Evolutionary conservation across 2,888 invertebrate genomes (phyloP), one percentile per base, ranked within the genome.

Genomic region (Melipona bicolor): DNA sequence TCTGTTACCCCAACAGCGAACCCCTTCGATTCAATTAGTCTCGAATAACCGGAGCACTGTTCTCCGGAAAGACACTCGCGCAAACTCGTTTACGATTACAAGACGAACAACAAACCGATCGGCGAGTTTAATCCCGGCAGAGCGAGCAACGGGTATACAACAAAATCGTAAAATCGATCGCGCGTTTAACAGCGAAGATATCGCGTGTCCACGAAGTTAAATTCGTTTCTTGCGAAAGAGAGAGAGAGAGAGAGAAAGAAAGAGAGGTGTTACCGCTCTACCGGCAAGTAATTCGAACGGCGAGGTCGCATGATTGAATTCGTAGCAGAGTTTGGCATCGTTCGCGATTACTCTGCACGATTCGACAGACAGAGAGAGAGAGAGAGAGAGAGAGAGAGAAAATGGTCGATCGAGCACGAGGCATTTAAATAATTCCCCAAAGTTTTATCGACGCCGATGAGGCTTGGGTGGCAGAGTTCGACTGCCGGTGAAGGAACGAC

Each of bases 351-450:
- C 50, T 77, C 50, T 19, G 65, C 65, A 69, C 50, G 56, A 84
- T 71, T 75, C 73, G 62, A 61, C 70, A n/a, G 43, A 32, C 15
- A 52, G n/a, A 0, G 43, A 43, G 43, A 11, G 43, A 43, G 36
- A 0, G 36, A 43, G 36, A 43, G 36, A 43, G 36, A 2, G 36
- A 43, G 36, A 43, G 36, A 2, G 32, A 32, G 32, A 4, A 2
- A 43, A 43, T 56, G 49, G 24, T 73, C 59, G 71, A 64, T 70
- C 62, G 71, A 62, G 64, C 19, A 74, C 56, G 21, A 67, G 69
- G 71, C 67, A 77, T 77, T 84, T 70, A 71, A 84, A 85, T 77
- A 84, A 80, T 79, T 68, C 74, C 36, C 62, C 43, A 70, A 80
- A 88, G 77, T 81, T 87, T 77, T 69, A 82, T 83, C 67, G 65